phyloP scores from a whole-genome alignment of 2,113 vertebrate genomes.

The Amblyornis subalaris region DNA sequence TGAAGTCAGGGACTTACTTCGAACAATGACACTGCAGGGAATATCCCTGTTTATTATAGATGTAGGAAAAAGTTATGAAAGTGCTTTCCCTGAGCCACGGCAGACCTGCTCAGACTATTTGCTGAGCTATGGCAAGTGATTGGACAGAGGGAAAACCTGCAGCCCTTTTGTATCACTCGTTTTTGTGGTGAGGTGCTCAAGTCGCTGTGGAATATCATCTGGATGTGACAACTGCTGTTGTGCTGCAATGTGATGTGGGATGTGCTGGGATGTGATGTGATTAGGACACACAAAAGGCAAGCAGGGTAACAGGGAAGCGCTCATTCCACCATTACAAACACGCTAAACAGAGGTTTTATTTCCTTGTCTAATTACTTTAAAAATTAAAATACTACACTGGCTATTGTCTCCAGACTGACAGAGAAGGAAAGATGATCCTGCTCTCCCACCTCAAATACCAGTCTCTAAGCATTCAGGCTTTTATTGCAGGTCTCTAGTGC shows the following conservation, averaged over 20 bases:
- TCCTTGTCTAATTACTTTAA: background rate
- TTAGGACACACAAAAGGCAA: background rate
- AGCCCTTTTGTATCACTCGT: background rate
- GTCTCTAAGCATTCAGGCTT: background rate
- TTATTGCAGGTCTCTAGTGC: background rate
- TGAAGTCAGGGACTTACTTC: background rate
- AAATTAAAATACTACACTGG: background rate
- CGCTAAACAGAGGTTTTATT: background rate
- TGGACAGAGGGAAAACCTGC: background rate
- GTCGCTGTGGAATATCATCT: rapidly evolving
- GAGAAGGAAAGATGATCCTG: background rate
- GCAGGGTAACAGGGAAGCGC: background rate
- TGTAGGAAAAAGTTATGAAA: background rate
- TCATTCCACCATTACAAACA: background rate
- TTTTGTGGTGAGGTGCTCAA: background rate
- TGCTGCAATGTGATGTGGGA: background rate
- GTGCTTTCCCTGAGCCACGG: background rate
- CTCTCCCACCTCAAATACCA: background rate
- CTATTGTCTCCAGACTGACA: background rate
- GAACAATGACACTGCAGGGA: background rate
- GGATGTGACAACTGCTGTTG: background rate
- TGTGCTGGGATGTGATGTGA: background rate
- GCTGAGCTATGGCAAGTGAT: background rate
- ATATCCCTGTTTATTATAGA: background rate
- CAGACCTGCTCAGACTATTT: background rate